phyloP scores from a whole-genome alignment of 2,113 vertebrate genomes.

The Mola mola region DNA sequence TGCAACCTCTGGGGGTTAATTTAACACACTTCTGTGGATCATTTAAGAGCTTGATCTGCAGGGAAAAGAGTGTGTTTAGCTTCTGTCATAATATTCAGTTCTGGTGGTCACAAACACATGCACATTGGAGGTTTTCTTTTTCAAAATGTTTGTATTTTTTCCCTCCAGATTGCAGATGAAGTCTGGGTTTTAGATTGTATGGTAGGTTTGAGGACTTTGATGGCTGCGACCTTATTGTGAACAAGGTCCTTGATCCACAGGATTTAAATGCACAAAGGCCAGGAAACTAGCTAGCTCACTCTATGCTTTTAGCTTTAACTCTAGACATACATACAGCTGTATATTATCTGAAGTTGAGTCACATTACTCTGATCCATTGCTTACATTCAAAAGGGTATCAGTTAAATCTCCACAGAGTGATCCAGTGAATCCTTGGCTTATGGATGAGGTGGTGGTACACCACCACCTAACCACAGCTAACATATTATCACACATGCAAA shows the following conservation, averaged over 20 bases:
- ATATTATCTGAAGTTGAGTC: no score
- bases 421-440: background rate
- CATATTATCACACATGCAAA: slow-evolving; percentile 18
- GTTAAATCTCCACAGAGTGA: background rate
- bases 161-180: no score
- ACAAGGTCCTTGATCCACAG: background rate
- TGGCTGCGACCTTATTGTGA: background rate
- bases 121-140: no score
- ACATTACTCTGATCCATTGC: background rate
- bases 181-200: no score
- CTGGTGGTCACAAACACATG: background rate
- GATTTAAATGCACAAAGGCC: slow-evolving; percentile 21
- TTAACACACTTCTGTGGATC: background rate
- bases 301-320: background rate
- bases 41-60: background rate
- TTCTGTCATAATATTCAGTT: background rate
- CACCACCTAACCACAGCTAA: background rate
- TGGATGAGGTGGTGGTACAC: background rate
- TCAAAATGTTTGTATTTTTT: no score
- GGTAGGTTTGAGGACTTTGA: background rate
- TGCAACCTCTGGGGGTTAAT: background rate
- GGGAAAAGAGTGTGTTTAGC: background rate
- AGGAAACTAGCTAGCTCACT: background rate
- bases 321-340: no score
- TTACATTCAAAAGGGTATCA: background rate